These are phyloP conservation scores for Malthinus seriepunctatus DNA, from an alignment of 2,888 invertebrate species.

Conservation along the genomic window DNA sequence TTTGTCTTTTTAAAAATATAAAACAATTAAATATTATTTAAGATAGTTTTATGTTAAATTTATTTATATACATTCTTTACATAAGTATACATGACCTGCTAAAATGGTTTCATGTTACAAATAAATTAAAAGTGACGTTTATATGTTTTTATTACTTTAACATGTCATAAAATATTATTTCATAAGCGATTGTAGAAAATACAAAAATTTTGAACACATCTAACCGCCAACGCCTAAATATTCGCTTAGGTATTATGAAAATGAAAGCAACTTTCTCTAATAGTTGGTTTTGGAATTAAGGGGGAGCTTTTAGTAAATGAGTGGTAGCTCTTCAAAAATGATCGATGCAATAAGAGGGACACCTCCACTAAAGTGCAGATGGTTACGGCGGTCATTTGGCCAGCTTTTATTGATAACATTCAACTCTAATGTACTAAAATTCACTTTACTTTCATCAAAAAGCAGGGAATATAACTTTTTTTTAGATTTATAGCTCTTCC, in stretches of 20 bases:
- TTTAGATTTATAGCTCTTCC: too few relatives aligned
- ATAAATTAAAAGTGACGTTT: slow-evolving; percentile 42
- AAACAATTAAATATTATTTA: too few relatives aligned
- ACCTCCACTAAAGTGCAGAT: slow-evolving; percentile 17
- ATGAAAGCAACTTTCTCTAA: background rate
- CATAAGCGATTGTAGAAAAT: slow-evolving; percentile 38
- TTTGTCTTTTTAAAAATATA: too few relatives aligned
- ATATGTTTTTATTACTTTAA: slow-evolving; percentile 42
- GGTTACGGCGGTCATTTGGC: slow-evolving; percentile 16
- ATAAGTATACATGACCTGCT: slow-evolving; percentile 40
- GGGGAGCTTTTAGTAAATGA: slow-evolving; percentile 15
- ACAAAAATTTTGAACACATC: slow-evolving; percentile 37
- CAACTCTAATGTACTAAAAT: slow-evolving; percentile 7
- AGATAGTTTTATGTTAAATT: slow-evolving; percentile 11
- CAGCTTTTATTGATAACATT: slow-evolving; percentile 18
- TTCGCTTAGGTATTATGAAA: too few relatives aligned
- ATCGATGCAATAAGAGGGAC: slow-evolving; percentile 25
- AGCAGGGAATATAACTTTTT: too few relatives aligned
- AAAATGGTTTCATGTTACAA: slow-evolving; percentile 41
- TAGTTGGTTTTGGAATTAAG: background rate
- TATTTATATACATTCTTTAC: slow-evolving; percentile 36
- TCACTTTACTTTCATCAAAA: background rate
- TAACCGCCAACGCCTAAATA: slow-evolving; percentile 32
- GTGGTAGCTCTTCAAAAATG: slow-evolving; percentile 22
- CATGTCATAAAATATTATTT: slow-evolving; percentile 42